Conservation (phyloP, 2,888 invertebrate genomes). For the Drosophila kanekoi region DNA sequence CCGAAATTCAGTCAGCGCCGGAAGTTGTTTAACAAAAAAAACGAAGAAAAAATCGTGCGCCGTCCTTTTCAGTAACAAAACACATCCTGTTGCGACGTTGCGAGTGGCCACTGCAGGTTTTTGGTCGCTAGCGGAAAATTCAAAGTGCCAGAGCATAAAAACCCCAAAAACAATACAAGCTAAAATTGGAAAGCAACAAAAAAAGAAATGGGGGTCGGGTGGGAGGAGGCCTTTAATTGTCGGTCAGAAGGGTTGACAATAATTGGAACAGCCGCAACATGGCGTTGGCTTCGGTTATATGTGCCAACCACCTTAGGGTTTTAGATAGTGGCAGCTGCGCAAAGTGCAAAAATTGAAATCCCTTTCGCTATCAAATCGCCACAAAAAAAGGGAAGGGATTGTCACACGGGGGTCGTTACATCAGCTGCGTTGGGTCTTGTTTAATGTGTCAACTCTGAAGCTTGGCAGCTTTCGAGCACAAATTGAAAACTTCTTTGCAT, state of each 20-base stretch:
- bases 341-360: background rate
- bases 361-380: background rate
- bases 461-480: background rate
- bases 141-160: conserved; percentile 32
- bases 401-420: no score
- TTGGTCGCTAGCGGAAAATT: conserved; percentile 36
- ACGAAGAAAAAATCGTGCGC: conserved; percentile 36
- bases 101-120: conserved; percentile 8
- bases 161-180: conserved; percentile 8
- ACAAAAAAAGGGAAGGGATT: background rate
- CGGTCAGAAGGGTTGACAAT: conserved; percentile 51
- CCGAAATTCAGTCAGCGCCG: conserved; percentile 31
- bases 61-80: conserved; percentile 53
- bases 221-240: conserved; percentile 13
- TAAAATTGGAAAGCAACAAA: conserved; percentile 10
- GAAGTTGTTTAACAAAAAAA: conserved; percentile 39
- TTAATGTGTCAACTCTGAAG: background rate
- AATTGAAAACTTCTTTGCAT: background rate
- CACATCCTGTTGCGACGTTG: conserved; percentile 37
- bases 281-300: conserved; percentile 10
- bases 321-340: no score
- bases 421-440: background rate
- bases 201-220: background rate
- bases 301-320: conserved; percentile 9
- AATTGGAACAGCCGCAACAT: conserved; percentile 53